phyloP scores from a whole-genome alignment of 2,888 invertebrate genomes.

The Drosophila bunnanda region DNA sequence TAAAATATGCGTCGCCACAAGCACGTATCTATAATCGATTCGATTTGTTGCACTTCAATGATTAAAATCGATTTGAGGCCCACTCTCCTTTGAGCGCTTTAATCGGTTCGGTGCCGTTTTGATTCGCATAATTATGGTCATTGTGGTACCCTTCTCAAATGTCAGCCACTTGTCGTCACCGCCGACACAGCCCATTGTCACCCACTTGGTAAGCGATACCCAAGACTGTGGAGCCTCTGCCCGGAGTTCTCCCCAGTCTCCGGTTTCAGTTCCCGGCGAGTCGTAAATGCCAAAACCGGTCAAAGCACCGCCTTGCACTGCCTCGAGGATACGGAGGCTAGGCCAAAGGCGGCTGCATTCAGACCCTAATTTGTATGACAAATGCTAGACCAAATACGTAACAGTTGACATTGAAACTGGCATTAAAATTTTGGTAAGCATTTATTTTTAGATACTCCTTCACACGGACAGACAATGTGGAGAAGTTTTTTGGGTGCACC shows the following conservation, averaged over 20 bases:
- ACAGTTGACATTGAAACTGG: constrained; percentile 66
- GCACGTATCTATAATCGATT: constrained; percentile 14
- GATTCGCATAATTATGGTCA: constrained; percentile 30
- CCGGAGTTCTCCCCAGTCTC: background rate
- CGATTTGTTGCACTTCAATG: constrained; percentile 22
- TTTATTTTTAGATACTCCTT: constrained; percentile 57
- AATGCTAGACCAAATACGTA: constrained; percentile 37
- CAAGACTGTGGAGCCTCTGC: background rate
- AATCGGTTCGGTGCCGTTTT: constrained; percentile 8
- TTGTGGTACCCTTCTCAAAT: constrained; percentile 13
- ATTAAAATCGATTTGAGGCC: constrained; percentile 8
- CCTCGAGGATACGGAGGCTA: background rate
- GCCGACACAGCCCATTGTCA: constrained; percentile 14
- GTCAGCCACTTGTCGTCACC: constrained; percentile 32
- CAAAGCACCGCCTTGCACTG: constrained; percentile 33
- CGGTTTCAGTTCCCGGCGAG: background rate
- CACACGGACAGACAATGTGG: constrained; percentile 8
- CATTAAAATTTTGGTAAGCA: constrained; percentile 55
- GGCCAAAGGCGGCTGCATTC: constrained; percentile 17
- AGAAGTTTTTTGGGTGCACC: constrained; percentile 18
- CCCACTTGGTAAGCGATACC: constrained; percentile 4
- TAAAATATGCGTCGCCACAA: constrained; percentile 12
- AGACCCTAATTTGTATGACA: constrained; percentile 13
- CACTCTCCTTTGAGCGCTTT: background rate
- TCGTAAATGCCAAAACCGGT: constrained; percentile 22